Base-by-base conservation (phyloP, 1,140 invertebrate genomes). In the Pollicipes pollicipes region DNA sequence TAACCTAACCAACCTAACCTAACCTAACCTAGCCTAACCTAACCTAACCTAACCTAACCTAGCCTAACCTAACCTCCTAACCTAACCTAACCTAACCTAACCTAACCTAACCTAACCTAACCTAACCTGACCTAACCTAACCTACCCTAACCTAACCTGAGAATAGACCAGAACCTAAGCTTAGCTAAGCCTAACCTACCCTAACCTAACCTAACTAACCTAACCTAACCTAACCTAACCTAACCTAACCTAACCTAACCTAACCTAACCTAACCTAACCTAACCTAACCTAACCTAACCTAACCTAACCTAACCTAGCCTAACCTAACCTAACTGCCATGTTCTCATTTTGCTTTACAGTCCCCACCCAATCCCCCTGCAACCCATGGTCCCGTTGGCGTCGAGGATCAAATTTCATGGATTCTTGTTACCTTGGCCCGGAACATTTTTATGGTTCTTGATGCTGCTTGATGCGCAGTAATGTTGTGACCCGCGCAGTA, bases 61-160 rank as follows among this genome's bases (percentile, higher is more conserved):
- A 75, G 75, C 74, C 74, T 75, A 75, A 75, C 75, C n/a, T n/a
- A n/a, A n/a, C n/a, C n/a, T n/a, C n/a, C n/a, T n/a, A n/a, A n/a
- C n/a, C n/a, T n/a, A n/a, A n/a, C n/a, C 75, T 74, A 75, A 75
- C 74, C 74, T 73, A 75, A 75, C 74, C 74, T 75, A 74, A 74
- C 74, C 73, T 75, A 74, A 75, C 74, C 74, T 75, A 74, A 75
- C 74, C 75, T 76, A 75, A 75, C 74, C 74, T 76, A 75, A 76
- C 75, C 74, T 76, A 76, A 76, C 75, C 75, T 76, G 74, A 76
- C 73, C 73, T 75, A 76, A n/a, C n/a, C n/a, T n/a, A n/a, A n/a
- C n/a, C n/a, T n/a, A n/a, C n/a, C n/a, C n/a, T n/a, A n/a, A n/a
- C 76, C 75, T 71, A 73, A 76, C 74, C 75, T 75, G 73, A 76